Conservation (phyloP, 2,113 vertebrate genomes). For the Chinchilla lanigera region DNA sequence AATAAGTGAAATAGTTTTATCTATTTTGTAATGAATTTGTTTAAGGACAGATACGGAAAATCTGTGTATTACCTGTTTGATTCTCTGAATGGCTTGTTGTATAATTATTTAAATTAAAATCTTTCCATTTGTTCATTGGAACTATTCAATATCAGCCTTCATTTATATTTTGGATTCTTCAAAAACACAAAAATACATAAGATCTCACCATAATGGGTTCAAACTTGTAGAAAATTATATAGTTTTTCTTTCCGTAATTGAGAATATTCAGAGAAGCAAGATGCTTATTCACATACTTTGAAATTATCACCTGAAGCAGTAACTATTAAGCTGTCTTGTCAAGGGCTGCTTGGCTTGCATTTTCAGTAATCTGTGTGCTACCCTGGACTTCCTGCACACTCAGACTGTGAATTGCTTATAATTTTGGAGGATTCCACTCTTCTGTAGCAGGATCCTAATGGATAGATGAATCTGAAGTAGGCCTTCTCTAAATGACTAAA, state of each 20-base stretch:
- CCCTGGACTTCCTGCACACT: constrained; percentile 64
- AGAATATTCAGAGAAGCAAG: constrained; percentile 60
- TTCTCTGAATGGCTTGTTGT: background rate
- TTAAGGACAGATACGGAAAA: background rate
- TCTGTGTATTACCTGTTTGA: background rate
- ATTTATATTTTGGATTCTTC: constrained; percentile 41
- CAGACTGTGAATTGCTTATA: constrained; percentile 50
- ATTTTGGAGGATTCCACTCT: constrained; percentile 44
- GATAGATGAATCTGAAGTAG: constrained; percentile 78
- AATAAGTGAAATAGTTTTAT: background rate
- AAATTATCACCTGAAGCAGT: constrained; percentile 79
- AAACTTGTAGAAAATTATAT: constrained; percentile 33
- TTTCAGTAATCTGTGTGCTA: constrained; percentile 77
- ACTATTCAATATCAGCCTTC: constrained; percentile 20
- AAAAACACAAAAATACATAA: constrained; percentile 47
- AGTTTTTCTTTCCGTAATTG: constrained; percentile 55
- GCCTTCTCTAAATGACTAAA: constrained; percentile 83
- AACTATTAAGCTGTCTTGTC: constrained; percentile 33
- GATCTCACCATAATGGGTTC: background rate
- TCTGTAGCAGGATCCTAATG: constrained; percentile 52
- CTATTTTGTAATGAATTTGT: background rate
- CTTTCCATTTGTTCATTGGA: background rate
- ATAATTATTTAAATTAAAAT: constrained; percentile 44
- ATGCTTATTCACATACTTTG: constrained; percentile 72
- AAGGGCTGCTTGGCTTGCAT: constrained; percentile 72